phyloP scores from a whole-genome alignment of 2,113 vertebrate genomes.

The Daboia siamensis region DNA sequence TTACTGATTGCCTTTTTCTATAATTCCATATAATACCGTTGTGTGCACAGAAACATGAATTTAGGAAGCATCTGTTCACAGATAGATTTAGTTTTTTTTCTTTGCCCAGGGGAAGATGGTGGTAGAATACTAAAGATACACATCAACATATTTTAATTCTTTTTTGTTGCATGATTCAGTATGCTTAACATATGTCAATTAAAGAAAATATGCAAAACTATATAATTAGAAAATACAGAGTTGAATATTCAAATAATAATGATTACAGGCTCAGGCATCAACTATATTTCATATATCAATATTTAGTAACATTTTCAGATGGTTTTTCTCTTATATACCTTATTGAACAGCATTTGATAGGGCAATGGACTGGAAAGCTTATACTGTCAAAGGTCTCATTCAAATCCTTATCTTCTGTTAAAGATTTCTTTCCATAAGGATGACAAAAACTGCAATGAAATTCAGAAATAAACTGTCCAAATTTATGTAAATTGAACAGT shows the following conservation, averaged over 20 bases:
- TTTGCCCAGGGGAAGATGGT: background rate
- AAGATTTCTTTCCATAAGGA: background rate
- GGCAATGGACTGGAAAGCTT: background rate
- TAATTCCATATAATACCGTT: constrained; percentile 48
- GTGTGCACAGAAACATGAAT: constrained; percentile 36
- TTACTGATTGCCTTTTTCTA: constrained; percentile 48
- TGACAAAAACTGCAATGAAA: background rate
- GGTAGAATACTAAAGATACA: background rate
- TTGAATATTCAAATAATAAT: background rate
- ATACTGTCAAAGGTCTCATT: background rate
- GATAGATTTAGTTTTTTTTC: background rate
- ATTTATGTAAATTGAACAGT: background rate
- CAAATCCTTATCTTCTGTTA: background rate
- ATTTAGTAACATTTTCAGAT: background rate
- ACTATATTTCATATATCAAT: background rate
- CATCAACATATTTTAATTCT: background rate
- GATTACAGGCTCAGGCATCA: background rate
- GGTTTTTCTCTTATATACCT: background rate
- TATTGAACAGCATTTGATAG: background rate
- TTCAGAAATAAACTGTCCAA: background rate
- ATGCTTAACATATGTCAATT: background rate
- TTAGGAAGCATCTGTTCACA: constrained; percentile 36
- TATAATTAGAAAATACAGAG: background rate
- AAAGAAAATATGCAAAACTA: background rate
- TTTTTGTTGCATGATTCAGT: background rate